These are phyloP conservation scores for Rallus limicola DNA, from an alignment of 2,113 vertebrate genomes.

Conservation along the genomic window DNA sequence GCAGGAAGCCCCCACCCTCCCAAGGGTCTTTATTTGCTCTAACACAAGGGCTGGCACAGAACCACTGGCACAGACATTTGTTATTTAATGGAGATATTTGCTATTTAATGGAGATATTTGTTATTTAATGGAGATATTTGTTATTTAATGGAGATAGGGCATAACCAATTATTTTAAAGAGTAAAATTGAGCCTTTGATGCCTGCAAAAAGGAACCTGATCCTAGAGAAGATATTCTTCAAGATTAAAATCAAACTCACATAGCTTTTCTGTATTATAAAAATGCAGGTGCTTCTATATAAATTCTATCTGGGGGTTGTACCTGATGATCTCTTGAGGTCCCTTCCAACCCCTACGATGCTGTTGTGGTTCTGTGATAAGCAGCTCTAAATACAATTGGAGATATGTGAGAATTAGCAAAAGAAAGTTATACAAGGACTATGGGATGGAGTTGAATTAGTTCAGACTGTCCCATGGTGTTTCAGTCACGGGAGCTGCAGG, in stretches of 20 bases:
- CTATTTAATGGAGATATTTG: background rate
- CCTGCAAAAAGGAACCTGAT: background rate
- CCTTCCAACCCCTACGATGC: too few species aligned
- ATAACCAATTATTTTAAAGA: background rate
- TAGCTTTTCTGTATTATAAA: background rate
- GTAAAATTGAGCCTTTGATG: background rate
- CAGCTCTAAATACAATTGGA: background rate
- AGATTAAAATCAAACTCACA: background rate
- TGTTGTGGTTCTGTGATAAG: background rate
- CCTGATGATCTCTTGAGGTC: too few species aligned
- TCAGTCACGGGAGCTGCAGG: background rate
- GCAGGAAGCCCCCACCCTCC: background rate
- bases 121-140: background rate
- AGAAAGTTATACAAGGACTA: fast-evolving
- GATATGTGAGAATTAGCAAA: background rate
- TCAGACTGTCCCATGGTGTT: background rate
- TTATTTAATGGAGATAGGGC: background rate
- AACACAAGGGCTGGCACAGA: background rate
- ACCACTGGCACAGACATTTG: too few species aligned
- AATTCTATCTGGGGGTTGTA: too few species aligned
- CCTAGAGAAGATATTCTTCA: background rate
- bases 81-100: too few species aligned
- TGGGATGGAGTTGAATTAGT: too few species aligned
- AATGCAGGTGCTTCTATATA: background rate
- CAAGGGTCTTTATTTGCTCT: background rate